These are phyloP conservation scores for Meta bourneti DNA, from an alignment of 2,888 invertebrate genomes.

Conservation along the genomic window DNA sequence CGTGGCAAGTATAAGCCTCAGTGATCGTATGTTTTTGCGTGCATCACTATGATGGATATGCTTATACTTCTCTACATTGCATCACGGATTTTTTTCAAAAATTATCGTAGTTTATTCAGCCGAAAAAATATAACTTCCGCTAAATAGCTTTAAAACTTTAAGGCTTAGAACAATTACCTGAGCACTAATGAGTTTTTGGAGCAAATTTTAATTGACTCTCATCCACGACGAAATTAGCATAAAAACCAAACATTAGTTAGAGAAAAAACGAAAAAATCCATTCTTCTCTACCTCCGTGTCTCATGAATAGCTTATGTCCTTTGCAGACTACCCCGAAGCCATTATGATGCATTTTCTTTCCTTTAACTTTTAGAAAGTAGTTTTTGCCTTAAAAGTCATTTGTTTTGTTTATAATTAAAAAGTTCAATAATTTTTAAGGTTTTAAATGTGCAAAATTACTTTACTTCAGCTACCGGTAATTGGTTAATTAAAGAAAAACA, in stretches of 20 bases:
- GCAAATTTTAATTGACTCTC: slow-evolving; percentile 58
- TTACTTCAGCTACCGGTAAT: background rate
- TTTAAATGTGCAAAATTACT: background rate
- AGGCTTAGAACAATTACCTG: slow-evolving; percentile 49
- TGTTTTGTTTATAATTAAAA: slow-evolving; percentile 33
- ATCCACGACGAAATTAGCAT: slow-evolving; percentile 36
- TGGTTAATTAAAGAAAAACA: slow-evolving; percentile 4
- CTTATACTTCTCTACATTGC: no score
- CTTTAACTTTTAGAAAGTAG: background rate
- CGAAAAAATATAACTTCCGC: slow-evolving; percentile 11
- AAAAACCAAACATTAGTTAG: slow-evolving; percentile 31
- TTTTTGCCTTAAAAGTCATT: slow-evolving; percentile 8
- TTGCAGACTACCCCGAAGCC: slow-evolving; percentile 1
- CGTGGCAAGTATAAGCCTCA: no score
- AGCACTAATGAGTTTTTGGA: slow-evolving; percentile 57
- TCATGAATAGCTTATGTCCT: slow-evolving; percentile 34
- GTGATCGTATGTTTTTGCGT: no score
- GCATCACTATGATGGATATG: no score
- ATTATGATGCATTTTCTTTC: slow-evolving; percentile 1
- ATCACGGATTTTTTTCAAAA: background rate
- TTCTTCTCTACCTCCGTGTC: slow-evolving; percentile 14
- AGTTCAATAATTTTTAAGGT: background rate
- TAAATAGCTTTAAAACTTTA: slow-evolving; percentile 48
- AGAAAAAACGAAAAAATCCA: slow-evolving; percentile 1
- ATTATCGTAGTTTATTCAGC: background rate